phyloP scores from a whole-genome alignment of 2,113 vertebrate species.

The Leptodactylus fuscus region DNA sequence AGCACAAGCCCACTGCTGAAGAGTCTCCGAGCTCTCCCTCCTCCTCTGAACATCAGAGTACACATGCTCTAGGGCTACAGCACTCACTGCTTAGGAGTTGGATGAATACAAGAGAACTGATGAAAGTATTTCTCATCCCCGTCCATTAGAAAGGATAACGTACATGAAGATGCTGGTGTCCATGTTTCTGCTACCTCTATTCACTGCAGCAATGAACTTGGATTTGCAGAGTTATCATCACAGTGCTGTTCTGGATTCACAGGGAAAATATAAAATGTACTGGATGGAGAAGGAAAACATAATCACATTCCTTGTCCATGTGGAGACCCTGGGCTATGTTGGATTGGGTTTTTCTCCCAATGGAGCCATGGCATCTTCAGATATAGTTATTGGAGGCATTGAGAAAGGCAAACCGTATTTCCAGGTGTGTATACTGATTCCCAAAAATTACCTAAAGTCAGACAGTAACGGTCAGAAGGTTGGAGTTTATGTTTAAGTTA shows the following conservation, averaged over 20 bases:
- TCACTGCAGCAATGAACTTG: slow-evolving; percentile 1
- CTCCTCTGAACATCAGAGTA: slow-evolving; percentile 30
- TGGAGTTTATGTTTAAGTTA: no score
- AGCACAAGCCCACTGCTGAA: slow-evolving; percentile 11
- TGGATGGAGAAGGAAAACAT: slow-evolving; percentile 74
- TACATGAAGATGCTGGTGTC: slow-evolving; percentile 50
- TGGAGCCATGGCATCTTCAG: slow-evolving; percentile 82
- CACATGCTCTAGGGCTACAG: slow-evolving; percentile 7
- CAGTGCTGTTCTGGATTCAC: slow-evolving; percentile 75
- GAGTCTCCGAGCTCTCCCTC: background rate
- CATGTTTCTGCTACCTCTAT: slow-evolving; percentile 45
- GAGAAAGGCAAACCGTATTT: slow-evolving; percentile 81
- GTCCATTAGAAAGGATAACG: slow-evolving; percentile 4
- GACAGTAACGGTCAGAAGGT: no score
- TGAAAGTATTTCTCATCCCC: slow-evolving; percentile 17
- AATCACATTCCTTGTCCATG: slow-evolving; percentile 79
- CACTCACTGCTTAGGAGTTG: slow-evolving; percentile 11
- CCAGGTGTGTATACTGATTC: slow-evolving; percentile 73
- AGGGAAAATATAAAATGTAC: slow-evolving; percentile 74
- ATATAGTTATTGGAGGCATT: slow-evolving; percentile 85
- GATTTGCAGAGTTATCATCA: slow-evolving; percentile 68
- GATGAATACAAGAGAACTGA: slow-evolving; percentile 19
- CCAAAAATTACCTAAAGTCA: no score
- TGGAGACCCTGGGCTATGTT: slow-evolving; percentile 82
- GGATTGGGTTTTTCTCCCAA: slow-evolving; percentile 85